phyloP scores from a whole-genome alignment of 2,797 vertebrate species.

The Phoeniculus purpureus region DNA sequence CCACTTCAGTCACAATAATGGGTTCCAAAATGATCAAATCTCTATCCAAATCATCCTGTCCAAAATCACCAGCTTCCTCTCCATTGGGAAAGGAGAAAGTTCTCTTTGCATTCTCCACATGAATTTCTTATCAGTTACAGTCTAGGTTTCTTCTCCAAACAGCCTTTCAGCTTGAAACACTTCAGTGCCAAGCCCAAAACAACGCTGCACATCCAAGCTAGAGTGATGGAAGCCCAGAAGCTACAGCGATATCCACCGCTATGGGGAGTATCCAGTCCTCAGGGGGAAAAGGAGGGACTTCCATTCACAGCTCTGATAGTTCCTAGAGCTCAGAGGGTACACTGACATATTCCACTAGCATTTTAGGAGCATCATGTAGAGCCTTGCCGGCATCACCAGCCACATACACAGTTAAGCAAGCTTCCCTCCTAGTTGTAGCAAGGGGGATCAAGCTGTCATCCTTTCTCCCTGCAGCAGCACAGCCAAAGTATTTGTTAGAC shows the following conservation, averaged over 20 bases:
- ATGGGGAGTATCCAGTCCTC: not conserved
- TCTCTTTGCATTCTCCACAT: not conserved
- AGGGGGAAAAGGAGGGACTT: not conserved
- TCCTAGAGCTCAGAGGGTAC: not conserved
- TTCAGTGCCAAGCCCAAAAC: not conserved
- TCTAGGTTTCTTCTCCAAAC: not conserved
- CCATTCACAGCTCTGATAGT: not conserved
- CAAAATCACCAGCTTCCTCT: not conserved
- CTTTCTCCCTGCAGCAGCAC: not conserved
- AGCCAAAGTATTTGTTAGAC: conserved; percentile 23
- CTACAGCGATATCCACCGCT: not conserved
- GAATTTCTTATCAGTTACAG: not conserved
- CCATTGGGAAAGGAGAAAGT: not conserved
- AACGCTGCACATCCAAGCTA: not conserved
- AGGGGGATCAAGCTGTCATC: not conserved
- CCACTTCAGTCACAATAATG: not conserved
- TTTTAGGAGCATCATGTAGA: not conserved
- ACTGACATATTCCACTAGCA: not conserved
- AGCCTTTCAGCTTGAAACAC: not conserved
- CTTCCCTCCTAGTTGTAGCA: not conserved
- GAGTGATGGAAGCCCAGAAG: not conserved
- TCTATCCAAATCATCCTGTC: not conserved
- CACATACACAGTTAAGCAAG: not conserved
- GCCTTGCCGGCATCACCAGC: not conserved
- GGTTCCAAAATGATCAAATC: not conserved